A percentile compares a stretch with the other conserved stretches of the same genome.
Conservation (phyloP, 1,140 invertebrate genomes). For the Cryptotermes secundus region DNA sequence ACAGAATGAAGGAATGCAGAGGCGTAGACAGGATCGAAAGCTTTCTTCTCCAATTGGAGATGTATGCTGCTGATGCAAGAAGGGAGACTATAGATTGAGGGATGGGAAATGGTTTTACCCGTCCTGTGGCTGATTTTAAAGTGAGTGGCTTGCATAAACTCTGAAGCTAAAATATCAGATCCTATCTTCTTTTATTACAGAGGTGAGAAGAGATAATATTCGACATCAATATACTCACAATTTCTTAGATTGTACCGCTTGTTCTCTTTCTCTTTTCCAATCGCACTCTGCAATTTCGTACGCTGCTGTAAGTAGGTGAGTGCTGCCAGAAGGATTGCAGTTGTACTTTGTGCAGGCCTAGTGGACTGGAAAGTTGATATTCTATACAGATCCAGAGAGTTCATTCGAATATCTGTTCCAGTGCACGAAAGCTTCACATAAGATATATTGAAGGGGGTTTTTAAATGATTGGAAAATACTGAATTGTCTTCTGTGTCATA, state of each 20-base stretch:
- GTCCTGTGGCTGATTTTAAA: background rate
- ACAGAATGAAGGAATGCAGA: background rate
- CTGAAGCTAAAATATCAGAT: background rate
- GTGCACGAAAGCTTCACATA: background rate
- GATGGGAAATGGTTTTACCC: background rate
- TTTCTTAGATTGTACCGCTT: background rate
- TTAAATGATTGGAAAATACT: background rate
- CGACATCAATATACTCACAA: background rate
- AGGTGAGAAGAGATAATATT: background rate
- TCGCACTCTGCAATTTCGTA: background rate
- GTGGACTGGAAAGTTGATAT: background rate
- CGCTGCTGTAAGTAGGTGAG: background rate
- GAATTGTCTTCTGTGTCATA: no score
- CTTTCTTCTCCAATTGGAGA: conserved; percentile 1
- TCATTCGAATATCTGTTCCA: background rate
- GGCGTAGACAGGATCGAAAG: background rate
- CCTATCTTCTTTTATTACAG: background rate
- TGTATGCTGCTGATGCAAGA: background rate
- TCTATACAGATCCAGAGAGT: background rate
- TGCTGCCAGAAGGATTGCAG: background rate
- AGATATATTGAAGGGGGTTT: background rate
- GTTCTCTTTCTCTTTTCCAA: background rate
- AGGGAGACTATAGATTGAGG: background rate
- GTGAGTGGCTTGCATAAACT: background rate
- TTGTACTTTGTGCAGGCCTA: background rate